Percentiles rank a stretch among this genome's conserved stretches.
phyloP scores from a whole-genome alignment of 2,888 invertebrate genomes.

The Parascotia fuliginaria region DNA sequence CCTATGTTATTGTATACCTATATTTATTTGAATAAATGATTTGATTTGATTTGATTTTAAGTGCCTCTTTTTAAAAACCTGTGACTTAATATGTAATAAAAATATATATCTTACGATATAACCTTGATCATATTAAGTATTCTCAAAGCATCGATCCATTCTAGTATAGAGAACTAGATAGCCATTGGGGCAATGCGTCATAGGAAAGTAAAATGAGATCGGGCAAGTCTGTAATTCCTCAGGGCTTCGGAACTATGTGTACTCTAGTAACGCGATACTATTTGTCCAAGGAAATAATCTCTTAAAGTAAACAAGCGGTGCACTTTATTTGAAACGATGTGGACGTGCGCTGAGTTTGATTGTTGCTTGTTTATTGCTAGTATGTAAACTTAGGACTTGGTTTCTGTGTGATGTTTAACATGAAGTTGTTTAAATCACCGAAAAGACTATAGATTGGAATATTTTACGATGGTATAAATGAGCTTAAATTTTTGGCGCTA shows the following conservation, averaged over 20 bases:
- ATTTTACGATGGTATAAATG: too few species aligned
- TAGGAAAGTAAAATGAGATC: slow-evolving; percentile 65
- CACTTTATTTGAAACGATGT: slow-evolving; percentile 69
- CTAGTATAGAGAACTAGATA: neutral
- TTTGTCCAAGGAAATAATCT: slow-evolving; percentile 78
- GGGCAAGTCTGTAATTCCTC: slow-evolving; percentile 65
- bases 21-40: too few species aligned
- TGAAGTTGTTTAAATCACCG: too few species aligned
- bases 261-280: slow-evolving; percentile 63
- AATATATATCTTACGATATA: too few species aligned
- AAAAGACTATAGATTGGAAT: too few species aligned
- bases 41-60: too few species aligned
- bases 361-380: slow-evolving; percentile 5
- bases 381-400: slow-evolving; percentile 9
- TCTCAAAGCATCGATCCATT: neutral
- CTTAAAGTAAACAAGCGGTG: slow-evolving; percentile 71
- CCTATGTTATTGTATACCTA: too few species aligned
- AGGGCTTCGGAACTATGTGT: slow-evolving; percentile 63
- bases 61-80: too few species aligned
- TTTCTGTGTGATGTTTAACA: too few species aligned
- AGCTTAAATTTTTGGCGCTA: too few species aligned
- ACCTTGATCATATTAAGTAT: too few species aligned
- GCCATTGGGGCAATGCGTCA: slow-evolving; percentile 42
- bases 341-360: slow-evolving; percentile 58
- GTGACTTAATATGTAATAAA: too few species aligned